A percentile compares a stretch with the other conserved stretches of the same genome.
phyloP scores from a whole-genome alignment of 2,797 vertebrate species.

The Acipenser transmontanus region DNA sequence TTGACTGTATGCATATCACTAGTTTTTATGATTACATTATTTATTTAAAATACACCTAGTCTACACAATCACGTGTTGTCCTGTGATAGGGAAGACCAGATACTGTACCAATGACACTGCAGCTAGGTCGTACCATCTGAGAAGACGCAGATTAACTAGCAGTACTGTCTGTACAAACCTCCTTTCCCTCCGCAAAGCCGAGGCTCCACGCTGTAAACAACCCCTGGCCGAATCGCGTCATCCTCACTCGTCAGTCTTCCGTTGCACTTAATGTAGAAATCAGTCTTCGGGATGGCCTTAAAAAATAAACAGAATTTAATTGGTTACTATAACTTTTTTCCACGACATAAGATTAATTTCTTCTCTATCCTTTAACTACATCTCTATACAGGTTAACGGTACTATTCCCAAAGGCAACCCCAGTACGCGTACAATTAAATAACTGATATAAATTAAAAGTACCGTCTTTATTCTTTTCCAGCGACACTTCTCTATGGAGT shows the following conservation, averaged over 20 bases:
- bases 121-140: neutral
- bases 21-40: too few relatives aligned
- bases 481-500: too few relatives aligned
- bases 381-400: neutral
- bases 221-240: constrained; percentile 60
- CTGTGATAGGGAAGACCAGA: neutral
- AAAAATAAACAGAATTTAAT: neutral
- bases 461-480: too few relatives aligned
- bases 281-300: constrained; percentile 52
- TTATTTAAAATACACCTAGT: too few relatives aligned
- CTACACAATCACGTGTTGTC: too few relatives aligned
- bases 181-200: constrained; percentile 86
- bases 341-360: neutral
- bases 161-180: constrained; percentile 54
- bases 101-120: neutral
- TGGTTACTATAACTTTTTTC: neutral
- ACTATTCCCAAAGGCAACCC: neutral
- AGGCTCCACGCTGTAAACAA: constrained; percentile 74
- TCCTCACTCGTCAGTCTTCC: constrained; percentile 41
- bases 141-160: neutral
- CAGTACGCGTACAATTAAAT: too few relatives aligned
- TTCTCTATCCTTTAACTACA: neutral
- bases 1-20: too few relatives aligned
- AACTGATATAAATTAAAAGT: too few relatives aligned
- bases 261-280: constrained; percentile 71